phyloP scores from a whole-genome alignment of 2,797 vertebrate genomes.

The Pteronotus mesoamericanus region DNA sequence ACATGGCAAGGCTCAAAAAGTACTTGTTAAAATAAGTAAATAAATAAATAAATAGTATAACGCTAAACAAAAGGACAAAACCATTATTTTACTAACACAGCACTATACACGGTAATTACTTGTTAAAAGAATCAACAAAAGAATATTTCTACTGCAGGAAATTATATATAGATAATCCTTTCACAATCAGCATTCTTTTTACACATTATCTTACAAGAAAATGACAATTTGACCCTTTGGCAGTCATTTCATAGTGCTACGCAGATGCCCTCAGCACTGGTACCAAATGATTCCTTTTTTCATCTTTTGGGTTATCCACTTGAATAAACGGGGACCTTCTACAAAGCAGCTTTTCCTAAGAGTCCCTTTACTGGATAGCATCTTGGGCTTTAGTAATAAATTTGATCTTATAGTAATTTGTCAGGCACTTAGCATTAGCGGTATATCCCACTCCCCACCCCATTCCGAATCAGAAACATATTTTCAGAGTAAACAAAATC shows the following conservation, averaged over 20 bases:
- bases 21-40: background rate
- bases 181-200: background rate
- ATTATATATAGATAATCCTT: background rate
- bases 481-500: constrained; percentile 25
- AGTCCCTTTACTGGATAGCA: background rate
- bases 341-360: background rate
- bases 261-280: background rate
- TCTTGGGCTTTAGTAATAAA: background rate
- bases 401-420: background rate
- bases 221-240: background rate
- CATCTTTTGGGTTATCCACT: background rate
- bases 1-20: background rate
- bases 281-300: background rate
- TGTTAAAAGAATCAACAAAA: background rate
- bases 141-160: background rate
- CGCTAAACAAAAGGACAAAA: background rate
- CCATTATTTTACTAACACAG: background rate
- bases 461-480: background rate
- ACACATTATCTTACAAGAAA: background rate
- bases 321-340: background rate
- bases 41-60: background rate
- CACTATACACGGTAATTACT: background rate
- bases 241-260: background rate
- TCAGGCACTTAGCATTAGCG: background rate
- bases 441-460: background rate